Evolutionary conservation across 2,888 invertebrate genomes (phyloP).

Genomic region (Drosophila barbarae): DNA sequence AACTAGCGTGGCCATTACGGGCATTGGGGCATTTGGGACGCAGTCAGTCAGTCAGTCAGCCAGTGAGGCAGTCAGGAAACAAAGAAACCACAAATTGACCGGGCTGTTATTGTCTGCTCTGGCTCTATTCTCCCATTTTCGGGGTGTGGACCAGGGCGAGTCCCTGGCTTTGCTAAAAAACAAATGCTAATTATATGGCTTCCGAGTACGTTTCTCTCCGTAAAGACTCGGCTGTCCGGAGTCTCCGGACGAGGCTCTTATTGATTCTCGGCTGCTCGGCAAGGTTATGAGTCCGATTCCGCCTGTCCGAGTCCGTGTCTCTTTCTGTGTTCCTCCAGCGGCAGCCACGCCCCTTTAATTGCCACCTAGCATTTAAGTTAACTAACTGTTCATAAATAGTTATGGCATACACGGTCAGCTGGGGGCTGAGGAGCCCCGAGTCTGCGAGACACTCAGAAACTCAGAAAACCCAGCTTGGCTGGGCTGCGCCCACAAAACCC

Average conservation of each 20-base stretch:
- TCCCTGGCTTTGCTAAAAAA: conserved; percentile 46
- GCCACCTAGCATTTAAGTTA: conserved; percentile 75
- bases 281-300: conserved; percentile 61
- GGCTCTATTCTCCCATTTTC: conserved; percentile 40
- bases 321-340: conserved; percentile 26
- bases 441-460: conserved; percentile 11
- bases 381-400: conserved; percentile 75
- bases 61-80: conserved; percentile 40
- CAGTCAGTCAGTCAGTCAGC: conserved; percentile 42
- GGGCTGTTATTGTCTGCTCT: conserved; percentile 24
- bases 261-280: conserved; percentile 55
- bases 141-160: conserved; percentile 72
- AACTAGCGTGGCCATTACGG: conserved; percentile 50
- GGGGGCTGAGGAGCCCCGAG: conserved; percentile 16
- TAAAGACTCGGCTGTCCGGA: neutral
- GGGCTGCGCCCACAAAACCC: conserved; percentile 72
- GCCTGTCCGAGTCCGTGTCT: conserved; percentile 17
- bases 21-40: conserved; percentile 18
- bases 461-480: conserved; percentile 23
- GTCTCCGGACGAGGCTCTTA: conserved; percentile 41
- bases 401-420: conserved; percentile 72
- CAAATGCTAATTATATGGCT: conserved; percentile 73
- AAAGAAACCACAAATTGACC: conserved; percentile 58
- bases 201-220: conserved; percentile 41
- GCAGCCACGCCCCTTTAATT: conserved; percentile 71